Conservation (phyloP, 2,888 invertebrate species). For the Serripes groenlandicus region DNA sequence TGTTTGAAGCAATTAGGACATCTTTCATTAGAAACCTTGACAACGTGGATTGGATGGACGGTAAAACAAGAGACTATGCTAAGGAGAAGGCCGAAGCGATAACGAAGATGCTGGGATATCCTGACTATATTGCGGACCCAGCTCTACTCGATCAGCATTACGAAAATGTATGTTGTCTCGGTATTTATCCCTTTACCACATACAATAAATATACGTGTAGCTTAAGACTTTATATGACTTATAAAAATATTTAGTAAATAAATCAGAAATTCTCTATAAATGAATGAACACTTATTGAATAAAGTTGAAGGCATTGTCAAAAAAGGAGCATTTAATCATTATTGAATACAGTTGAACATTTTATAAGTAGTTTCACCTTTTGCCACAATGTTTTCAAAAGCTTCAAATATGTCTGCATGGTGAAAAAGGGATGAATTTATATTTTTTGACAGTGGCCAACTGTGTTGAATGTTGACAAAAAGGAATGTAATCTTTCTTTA, state of each 20-base stretch:
- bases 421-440: no score
- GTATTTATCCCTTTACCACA: background rate
- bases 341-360: no score
- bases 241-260: no score
- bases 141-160: conserved; percentile 78
- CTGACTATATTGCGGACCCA: conserved; percentile 78
- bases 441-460: no score
- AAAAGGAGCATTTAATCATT: background rate
- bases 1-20: conserved; percentile 71
- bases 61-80: conserved; percentile 72
- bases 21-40: conserved; percentile 75
- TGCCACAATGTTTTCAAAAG: background rate
- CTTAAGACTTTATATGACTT: no score
- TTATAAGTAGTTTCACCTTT: background rate
- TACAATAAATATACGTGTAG: no score
- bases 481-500: no score
- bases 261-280: no score
- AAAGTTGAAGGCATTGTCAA: background rate
- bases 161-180: conserved; percentile 69
- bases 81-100: conserved; percentile 77
- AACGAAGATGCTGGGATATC: conserved; percentile 80
- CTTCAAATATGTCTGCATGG: no score
- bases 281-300: no score
- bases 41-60: conserved; percentile 82
- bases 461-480: no score